Percentiles rank a stretch among this genome's conserved stretches.
phyloP scores from a whole-genome alignment of 2,888 invertebrate genomes.

The Dasypolia templi region DNA sequence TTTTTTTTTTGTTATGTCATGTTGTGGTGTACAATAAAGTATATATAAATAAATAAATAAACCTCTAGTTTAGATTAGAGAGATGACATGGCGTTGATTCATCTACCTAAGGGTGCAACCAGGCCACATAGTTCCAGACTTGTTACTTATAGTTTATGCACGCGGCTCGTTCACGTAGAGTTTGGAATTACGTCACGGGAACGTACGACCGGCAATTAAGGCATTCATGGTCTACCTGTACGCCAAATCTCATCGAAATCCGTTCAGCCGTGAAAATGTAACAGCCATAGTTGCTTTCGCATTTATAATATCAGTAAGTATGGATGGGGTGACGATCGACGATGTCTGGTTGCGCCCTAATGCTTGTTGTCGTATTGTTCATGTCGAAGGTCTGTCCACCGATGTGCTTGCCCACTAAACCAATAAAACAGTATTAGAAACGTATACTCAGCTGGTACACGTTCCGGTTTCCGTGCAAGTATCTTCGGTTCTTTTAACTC shows the following conservation, averaged over 20 bases:
- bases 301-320: too few relatives aligned
- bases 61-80: constrained; percentile 15
- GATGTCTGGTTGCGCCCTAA: background rate
- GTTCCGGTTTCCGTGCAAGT: constrained; percentile 49
- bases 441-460: constrained; percentile 6
- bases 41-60: too few relatives aligned
- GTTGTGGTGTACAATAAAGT: too few relatives aligned
- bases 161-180: too few relatives aligned
- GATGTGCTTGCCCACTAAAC: background rate
- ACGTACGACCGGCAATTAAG: too few relatives aligned
- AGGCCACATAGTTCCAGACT: background rate
- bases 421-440: constrained; percentile 29
- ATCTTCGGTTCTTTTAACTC: constrained; percentile 40
- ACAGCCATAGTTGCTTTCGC: too few relatives aligned
- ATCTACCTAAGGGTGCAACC: background rate
- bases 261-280: too few relatives aligned
- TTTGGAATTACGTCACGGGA: too few relatives aligned
- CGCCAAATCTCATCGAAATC: too few relatives aligned
- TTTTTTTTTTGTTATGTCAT: too few relatives aligned
- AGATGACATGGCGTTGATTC: constrained; percentile 9
- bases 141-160: too few relatives aligned
- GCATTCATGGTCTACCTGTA: too few relatives aligned
- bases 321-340: background rate
- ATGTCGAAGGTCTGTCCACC: background rate
- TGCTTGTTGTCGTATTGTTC: background rate